Evolutionary conservation across 2,888 invertebrate genomes (phyloP).

Genomic region (Drosophila histrio): DNA sequence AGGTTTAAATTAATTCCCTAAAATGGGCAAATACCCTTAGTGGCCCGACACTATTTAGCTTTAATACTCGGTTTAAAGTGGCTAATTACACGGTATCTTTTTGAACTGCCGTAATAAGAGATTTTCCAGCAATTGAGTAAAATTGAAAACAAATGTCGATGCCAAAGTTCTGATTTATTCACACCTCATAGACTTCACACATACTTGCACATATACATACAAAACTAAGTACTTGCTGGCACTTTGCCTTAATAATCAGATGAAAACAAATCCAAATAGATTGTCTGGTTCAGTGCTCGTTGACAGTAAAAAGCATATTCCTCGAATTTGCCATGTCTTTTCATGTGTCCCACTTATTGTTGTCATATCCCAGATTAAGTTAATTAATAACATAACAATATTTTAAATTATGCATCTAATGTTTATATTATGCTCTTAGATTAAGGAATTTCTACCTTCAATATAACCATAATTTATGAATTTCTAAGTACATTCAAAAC

Average conservation of each 20-base stretch:
- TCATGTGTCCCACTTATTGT: background rate
- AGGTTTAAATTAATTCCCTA: no score
- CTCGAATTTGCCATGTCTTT: conserved; percentile 36
- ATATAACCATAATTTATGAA: background rate
- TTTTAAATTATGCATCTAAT: background rate
- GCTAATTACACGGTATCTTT: background rate
- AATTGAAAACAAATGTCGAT: conserved; percentile 31
- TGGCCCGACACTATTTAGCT: no score
- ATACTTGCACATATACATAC: background rate
- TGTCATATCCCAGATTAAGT: background rate
- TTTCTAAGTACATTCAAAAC: background rate
- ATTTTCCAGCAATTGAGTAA: conserved; percentile 67
- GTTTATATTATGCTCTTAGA: background rate
- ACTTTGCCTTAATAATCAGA: conserved; percentile 41
- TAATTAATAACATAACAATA: background rate
- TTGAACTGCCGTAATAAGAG: conserved; percentile 18
- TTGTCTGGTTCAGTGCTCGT: conserved; percentile 10
- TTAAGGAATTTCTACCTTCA: background rate
- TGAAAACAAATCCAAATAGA: conserved; percentile 20
- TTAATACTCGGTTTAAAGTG: background rate
- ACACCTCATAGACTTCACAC: conserved; percentile 12
- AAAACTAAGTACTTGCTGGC: conserved; percentile 18
- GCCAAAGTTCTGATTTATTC: conserved; percentile 35
- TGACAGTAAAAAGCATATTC: conserved; percentile 34
- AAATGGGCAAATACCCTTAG: no score